These are phyloP conservation scores for Nomada ruficornis DNA, from an alignment of 2,888 invertebrate species.

Conservation along the genomic window DNA sequence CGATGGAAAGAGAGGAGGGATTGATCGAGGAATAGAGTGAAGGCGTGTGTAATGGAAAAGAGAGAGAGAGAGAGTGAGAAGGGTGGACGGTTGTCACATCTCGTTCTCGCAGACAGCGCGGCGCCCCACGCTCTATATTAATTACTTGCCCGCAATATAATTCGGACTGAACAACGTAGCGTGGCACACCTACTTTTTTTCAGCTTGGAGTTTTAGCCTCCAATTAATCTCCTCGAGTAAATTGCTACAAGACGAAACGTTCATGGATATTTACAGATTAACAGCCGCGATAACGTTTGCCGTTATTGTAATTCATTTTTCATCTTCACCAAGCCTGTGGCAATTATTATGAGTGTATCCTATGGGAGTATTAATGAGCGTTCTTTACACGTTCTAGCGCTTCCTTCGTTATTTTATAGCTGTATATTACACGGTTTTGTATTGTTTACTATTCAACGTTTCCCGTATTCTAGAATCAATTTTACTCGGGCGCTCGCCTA, in stretches of 20 bases:
- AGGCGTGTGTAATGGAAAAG: slow-evolving; percentile 20
- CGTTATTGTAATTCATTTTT: background rate
- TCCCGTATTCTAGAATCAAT: too few species aligned
- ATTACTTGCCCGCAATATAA: slow-evolving; percentile 54
- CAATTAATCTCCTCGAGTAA: slow-evolving; percentile 16
- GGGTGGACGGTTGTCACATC: slow-evolving; percentile 41
- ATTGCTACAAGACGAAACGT: slow-evolving; percentile 3
- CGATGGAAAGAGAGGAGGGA: slow-evolving; percentile 20
- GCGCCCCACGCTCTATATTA: slow-evolving; percentile 63
- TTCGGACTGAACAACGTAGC: slow-evolving; percentile 32
- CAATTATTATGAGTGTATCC: background rate
- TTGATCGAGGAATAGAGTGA: slow-evolving; percentile 46
- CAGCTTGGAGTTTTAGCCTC: background rate
- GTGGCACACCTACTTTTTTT: slow-evolving; percentile 35
- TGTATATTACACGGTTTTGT: too few species aligned
- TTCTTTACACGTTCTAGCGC: background rate
- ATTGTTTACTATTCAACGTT: too few species aligned
- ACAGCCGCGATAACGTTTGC: background rate
- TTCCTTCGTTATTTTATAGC: background rate
- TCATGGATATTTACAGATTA: slow-evolving; percentile 5
- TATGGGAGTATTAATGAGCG: background rate
- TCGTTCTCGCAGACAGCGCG: slow-evolving; percentile 58
- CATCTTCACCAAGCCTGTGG: background rate
- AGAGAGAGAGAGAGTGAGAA: slow-evolving; percentile 8
- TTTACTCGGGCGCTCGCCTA: too few species aligned